Evolutionary conservation across 2,888 invertebrate genomes (phyloP).

Genomic region (Cryptocephalus primarius): DNA sequence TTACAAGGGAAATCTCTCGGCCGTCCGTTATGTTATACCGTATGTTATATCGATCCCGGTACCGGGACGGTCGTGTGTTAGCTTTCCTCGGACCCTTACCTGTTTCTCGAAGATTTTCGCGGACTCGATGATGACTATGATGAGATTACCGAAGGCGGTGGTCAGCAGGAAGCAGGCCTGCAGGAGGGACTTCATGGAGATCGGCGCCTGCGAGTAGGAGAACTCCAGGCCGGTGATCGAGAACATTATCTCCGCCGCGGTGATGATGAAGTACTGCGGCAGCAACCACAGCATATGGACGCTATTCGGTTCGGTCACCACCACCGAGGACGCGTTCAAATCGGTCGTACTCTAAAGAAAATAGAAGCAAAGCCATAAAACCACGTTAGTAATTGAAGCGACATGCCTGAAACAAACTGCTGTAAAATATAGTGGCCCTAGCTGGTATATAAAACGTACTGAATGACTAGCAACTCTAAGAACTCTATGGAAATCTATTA

Average conservation of each 20-base stretch:
- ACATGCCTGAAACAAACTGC: no score
- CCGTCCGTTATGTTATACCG: no score
- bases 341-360: no score
- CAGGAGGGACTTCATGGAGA: constrained; percentile 88
- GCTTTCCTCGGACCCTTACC: constrained; percentile 37
- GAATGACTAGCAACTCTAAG: background rate
- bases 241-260: constrained; percentile 90
- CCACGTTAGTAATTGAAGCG: no score
- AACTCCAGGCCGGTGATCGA: constrained; percentile 93
- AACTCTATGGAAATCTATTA: no score
- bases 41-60: no score
- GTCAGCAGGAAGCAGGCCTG: constrained; percentile 89
- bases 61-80: no score
- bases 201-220: constrained; percentile 88
- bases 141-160: constrained; percentile 84
- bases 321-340: background rate
- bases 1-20: no score
- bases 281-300: constrained; percentile 77
- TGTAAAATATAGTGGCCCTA: constrained; percentile 11
- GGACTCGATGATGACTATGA: constrained; percentile 83
- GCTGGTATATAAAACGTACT: background rate
- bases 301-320: constrained; percentile 56
- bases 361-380: no score
- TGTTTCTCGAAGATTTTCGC: constrained; percentile 62
- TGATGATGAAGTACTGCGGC: constrained; percentile 88